phyloP scores from a whole-genome alignment of 1,140 invertebrate species.

The Leptoteleia sp. region DNA sequence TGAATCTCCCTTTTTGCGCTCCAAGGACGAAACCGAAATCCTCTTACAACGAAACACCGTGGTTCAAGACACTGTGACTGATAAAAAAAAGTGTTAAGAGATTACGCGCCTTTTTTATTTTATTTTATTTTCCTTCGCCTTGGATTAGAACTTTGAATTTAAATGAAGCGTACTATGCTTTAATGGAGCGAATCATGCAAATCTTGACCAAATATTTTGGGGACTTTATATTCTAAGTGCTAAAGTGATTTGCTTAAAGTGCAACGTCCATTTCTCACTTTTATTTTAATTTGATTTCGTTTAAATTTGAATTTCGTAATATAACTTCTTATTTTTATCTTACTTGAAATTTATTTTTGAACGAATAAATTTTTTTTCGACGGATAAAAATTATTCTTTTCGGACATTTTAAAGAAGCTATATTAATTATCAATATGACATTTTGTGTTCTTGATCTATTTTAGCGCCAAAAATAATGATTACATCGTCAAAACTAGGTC shows the following conservation, averaged over 20 bases:
- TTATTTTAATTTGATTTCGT: too few species aligned
- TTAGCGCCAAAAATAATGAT: too few species aligned
- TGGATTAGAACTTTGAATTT: slow-evolving; percentile 54
- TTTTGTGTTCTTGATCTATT: too few species aligned
- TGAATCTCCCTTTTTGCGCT: slow-evolving; percentile 54
- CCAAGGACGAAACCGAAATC: slow-evolving; percentile 57
- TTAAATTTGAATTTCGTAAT: too few species aligned
- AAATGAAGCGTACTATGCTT: slow-evolving; percentile 49
- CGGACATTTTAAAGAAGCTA: too few species aligned
- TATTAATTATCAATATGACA: too few species aligned
- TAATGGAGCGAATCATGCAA: slow-evolving; percentile 37
- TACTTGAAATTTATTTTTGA: too few species aligned
- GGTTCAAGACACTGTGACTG: slow-evolving; percentile 25
- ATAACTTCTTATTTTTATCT: too few species aligned
- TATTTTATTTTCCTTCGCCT: slow-evolving; percentile 5
- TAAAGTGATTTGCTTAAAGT: not conserved
- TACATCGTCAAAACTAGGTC: too few species aligned
- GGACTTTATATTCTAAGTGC: not conserved
- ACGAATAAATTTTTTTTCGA: too few species aligned
- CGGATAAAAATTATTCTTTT: too few species aligned
- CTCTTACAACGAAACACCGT: slow-evolving; percentile 48
- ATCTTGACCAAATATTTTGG: slow-evolving; percentile 26
- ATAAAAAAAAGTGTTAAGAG: slow-evolving; percentile 44
- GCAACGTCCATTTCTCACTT: too few species aligned
- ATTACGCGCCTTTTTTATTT: slow-evolving; percentile 30